These are phyloP conservation scores for Scomber japonicus DNA, from an alignment of 2,113 vertebrate genomes.

Conservation along the genomic window DNA sequence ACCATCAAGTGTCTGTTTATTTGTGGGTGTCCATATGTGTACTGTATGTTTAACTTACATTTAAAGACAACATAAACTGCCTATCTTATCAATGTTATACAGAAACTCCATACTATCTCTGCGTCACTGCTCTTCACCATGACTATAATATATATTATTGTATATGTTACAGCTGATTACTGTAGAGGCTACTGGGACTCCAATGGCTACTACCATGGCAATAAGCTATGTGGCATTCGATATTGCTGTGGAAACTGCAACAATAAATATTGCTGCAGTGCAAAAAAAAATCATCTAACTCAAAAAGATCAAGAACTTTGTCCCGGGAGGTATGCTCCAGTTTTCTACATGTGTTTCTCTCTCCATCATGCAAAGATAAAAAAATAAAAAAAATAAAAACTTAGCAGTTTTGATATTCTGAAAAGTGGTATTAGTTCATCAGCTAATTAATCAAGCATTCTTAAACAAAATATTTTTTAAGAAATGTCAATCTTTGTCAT, in stretches of 20 bases:
- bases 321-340: not conserved
- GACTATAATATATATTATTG: not conserved
- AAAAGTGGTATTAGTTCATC: not conserved
- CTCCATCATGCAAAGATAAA: not conserved
- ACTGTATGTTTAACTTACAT: not conserved
- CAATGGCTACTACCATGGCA: rapidly evolving
- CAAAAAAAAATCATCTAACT: not conserved
- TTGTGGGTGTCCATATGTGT: not conserved
- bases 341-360: not conserved
- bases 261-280: conserved; percentile 47
- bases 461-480: not conserved
- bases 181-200: not conserved
- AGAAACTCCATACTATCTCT: not conserved
- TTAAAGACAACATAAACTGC: not conserved
- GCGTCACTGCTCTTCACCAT: not conserved
- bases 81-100: not conserved
- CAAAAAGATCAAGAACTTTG: not conserved
- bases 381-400: not conserved
- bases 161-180: conserved; percentile 28
- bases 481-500: not conserved
- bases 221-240: not conserved
- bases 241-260: conserved; percentile 59
- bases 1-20: not conserved
- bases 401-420: not conserved
- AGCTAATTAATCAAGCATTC: not conserved